phyloP scores from a whole-genome alignment of 2,113 vertebrate genomes.

The Sorex fumeus region DNA sequence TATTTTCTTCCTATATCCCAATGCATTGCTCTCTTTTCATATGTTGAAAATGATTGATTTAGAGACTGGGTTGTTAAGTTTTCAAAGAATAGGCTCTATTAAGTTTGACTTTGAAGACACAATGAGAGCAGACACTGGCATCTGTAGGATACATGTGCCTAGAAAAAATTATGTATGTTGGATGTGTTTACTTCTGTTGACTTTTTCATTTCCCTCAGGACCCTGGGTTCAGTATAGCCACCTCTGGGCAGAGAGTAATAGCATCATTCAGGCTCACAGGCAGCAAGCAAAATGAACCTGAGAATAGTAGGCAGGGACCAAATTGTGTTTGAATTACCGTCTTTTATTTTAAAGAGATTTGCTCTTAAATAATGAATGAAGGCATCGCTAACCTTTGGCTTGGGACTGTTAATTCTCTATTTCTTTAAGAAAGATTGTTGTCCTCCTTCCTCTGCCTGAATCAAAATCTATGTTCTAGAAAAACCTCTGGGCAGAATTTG shows the following conservation, averaged over 20 bases:
- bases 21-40: not conserved
- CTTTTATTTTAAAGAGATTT: conserved; percentile 70
- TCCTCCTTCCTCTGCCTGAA: not conserved
- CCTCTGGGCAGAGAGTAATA: not conserved
- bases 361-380: conserved; percentile 81
- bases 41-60: not conserved
- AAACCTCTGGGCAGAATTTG: conserved; percentile 23
- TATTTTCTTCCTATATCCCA: not conserved
- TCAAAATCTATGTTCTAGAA: not conserved
- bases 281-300: conserved; percentile 3
- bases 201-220: conserved; percentile 78
- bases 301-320: conserved; percentile 49
- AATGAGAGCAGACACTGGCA: not conserved
- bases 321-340: conserved; percentile 1
- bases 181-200: conserved; percentile 65
- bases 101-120: not conserved
- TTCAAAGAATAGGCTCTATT: not conserved
- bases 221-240: conserved; percentile 65
- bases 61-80: not conserved
- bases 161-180: not conserved
- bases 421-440: conserved; percentile 29
- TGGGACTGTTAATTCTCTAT: conserved; percentile 50
- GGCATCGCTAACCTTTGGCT: conserved; percentile 12
- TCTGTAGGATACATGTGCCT: conserved; percentile 30
- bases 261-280: not conserved